Evolutionary conservation across 2,113 vertebrate species (phyloP).

Genomic region (Erinaceus europaeus): DNA sequence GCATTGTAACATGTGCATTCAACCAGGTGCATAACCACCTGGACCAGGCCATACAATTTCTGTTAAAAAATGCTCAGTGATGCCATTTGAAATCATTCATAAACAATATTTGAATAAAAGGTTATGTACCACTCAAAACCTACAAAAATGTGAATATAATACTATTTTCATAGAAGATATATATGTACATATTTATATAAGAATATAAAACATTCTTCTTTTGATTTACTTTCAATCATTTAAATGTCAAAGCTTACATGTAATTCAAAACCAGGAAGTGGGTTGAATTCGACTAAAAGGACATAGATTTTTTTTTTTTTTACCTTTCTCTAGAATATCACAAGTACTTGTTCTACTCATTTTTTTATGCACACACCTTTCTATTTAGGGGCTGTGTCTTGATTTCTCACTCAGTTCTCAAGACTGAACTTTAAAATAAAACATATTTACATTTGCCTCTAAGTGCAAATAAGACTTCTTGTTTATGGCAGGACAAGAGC

Average conservation of each 20-base stretch:
- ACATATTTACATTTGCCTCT: neutral
- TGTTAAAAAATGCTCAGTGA: neutral
- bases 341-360: neutral
- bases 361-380: neutral
- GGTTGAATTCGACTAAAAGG: neutral
- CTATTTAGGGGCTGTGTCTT: neutral
- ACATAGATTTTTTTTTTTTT: neutral
- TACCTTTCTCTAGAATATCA: neutral
- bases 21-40: too few relatives aligned
- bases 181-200: neutral
- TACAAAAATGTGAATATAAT: neutral
- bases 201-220: neutral
- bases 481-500: neutral
- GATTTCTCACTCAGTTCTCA: neutral
- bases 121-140: neutral
- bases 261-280: neutral
- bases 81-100: neutral
- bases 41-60: neutral
- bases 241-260: neutral
- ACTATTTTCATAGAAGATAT: too few relatives aligned
- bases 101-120: neutral
- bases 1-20: too few relatives aligned
- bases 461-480: neutral
- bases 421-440: neutral
- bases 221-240: slow-evolving; percentile 1